A percentile compares a stretch with the other conserved stretches of the same genome.
phyloP scores from a whole-genome alignment of 2,888 invertebrate genomes.

The Epicampocera succincta region DNA sequence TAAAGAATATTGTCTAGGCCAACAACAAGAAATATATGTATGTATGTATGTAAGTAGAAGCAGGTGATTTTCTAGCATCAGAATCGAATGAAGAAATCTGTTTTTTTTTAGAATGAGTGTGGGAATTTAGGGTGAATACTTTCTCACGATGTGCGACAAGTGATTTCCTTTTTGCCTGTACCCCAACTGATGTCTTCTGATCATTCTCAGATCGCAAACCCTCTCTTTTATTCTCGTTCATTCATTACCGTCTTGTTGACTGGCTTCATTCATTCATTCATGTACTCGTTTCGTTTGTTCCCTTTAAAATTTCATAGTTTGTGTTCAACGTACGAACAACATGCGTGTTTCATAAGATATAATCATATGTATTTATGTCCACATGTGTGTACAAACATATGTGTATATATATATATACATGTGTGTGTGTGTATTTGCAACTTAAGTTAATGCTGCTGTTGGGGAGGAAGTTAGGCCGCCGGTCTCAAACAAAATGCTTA shows the following conservation, averaged over 20 bases:
- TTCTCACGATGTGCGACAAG: conserved; percentile 80
- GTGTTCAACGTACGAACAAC: conserved; percentile 59
- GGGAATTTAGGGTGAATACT: conserved; percentile 81
- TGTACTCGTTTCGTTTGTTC: conserved; percentile 37
- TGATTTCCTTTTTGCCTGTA: conserved; percentile 69
- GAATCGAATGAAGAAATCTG: conserved; percentile 33
- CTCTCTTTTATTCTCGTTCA: conserved; percentile 50
- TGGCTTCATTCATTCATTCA: conserved; percentile 48
- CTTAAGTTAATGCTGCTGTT: conserved; percentile 59
- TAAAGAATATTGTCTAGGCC: conserved; percentile 46
- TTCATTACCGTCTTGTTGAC: conserved; percentile 18
- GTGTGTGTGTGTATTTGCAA: conserved; percentile 48
- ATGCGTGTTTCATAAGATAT: conserved; percentile 66
- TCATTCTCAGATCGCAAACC: conserved; percentile 52
- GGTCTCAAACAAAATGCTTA: conserved; percentile 65
- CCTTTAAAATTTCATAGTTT: conserved; percentile 50
- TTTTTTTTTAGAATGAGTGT: conserved; percentile 74
- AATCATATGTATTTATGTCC: not conserved
- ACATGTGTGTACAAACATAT: not conserved
- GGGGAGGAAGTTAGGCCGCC: conserved; percentile 72
- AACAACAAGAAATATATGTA: conserved; percentile 25
- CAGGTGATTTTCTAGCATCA: conserved; percentile 67
- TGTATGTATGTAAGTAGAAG: too few species aligned
- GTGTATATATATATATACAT: conserved; percentile 4
- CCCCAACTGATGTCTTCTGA: conserved; percentile 58